A percentile compares a stretch with the other conserved stretches of the same genome.
Conservation (phyloP, 2,888 invertebrate species). For the Phaonia tiefii region DNA sequence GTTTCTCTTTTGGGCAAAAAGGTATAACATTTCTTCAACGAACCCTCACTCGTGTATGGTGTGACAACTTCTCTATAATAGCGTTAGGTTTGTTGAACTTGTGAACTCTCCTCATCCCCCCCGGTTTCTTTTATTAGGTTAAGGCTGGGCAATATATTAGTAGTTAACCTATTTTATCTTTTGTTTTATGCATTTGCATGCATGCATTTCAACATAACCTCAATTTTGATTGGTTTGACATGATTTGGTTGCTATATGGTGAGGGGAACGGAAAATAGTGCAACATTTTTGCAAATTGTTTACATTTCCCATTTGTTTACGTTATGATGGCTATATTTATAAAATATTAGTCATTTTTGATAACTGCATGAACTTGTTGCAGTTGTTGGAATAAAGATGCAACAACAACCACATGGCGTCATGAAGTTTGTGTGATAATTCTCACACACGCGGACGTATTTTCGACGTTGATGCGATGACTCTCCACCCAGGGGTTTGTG, state of each 20-base stretch:
- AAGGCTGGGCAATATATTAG: constrained; percentile 59
- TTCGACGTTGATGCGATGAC: too few species aligned
- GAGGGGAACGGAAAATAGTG: too few species aligned
- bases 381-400: not conserved
- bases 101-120: constrained; percentile 34
- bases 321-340: too few species aligned
- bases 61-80: constrained; percentile 2
- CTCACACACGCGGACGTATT: constrained; percentile 17
- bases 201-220: constrained; percentile 61
- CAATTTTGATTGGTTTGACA: constrained; percentile 26
- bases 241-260: not conserved
- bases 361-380: constrained; percentile 47
- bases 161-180: constrained; percentile 58
- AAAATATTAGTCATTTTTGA: not conserved
- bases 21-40: too few species aligned
- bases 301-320: too few species aligned
- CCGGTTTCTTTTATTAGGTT: constrained; percentile 53
- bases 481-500: too few species aligned
- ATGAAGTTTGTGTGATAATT: not conserved
- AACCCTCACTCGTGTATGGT: constrained; percentile 15
- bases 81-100: constrained; percentile 50
- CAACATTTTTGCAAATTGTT: too few species aligned
- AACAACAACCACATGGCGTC: constrained; percentile 43
- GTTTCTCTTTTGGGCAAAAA: not conserved
- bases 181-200: constrained; percentile 9